phyloP scores from a whole-genome alignment of 2,888 invertebrate species.

The Xestoiulus laeticollis region DNA sequence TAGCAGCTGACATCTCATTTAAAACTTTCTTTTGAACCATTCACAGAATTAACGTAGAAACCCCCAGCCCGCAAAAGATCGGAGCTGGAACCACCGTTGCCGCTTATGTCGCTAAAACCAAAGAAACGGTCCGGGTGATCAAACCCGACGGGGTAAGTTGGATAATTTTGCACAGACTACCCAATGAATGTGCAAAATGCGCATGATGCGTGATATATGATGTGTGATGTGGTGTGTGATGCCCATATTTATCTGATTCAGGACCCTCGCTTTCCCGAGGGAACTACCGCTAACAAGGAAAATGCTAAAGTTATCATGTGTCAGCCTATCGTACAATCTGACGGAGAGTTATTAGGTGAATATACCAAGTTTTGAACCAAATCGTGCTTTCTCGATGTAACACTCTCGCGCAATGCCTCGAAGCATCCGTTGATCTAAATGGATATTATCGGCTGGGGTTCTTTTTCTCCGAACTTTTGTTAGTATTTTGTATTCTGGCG shows the following conservation, averaged over 20 bases:
- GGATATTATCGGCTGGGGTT: too few relatives aligned
- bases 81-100: slow-evolving; percentile 62
- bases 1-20: slow-evolving; percentile 45
- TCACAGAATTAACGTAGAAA: slow-evolving; percentile 54
- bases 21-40: not conserved
- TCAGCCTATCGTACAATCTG: slow-evolving; percentile 73
- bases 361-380: not conserved
- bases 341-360: slow-evolving; percentile 70
- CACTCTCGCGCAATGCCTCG: not conserved
- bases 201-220: too few relatives aligned
- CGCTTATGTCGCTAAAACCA: slow-evolving; percentile 63
- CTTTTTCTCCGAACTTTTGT: too few relatives aligned
- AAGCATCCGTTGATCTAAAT: too few relatives aligned
- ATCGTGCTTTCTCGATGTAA: not conserved
- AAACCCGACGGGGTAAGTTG: slow-evolving; percentile 59
- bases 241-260: slow-evolving; percentile 65
- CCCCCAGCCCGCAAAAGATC: slow-evolving; percentile 56
- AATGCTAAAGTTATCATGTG: slow-evolving; percentile 63
- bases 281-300: slow-evolving; percentile 61
- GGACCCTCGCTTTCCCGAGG: slow-evolving; percentile 69
- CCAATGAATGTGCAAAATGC: too few relatives aligned
- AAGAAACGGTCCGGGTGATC: slow-evolving; percentile 61
- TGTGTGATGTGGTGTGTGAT: too few relatives aligned
- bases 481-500: too few relatives aligned
- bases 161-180: slow-evolving; percentile 64